Evolutionary conservation across 1,140 invertebrate species (phyloP), one percentile per base, ranked within the genome.

Genomic region (Lutraria rhynchaena): DNA sequence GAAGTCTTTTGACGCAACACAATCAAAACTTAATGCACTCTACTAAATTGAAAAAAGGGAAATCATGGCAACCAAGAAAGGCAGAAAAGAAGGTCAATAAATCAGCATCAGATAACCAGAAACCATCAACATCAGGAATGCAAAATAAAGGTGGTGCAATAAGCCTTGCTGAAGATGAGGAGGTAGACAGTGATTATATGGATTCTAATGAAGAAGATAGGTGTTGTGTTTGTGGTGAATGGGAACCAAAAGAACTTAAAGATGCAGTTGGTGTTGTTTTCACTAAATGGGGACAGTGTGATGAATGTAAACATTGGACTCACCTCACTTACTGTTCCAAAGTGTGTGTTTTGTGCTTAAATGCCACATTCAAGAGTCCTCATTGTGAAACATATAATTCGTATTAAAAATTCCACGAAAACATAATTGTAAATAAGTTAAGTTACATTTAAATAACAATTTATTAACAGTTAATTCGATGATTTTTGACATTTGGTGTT

Each of bases 221-320:
- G 17, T 76, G 73, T 41, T 76, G 63, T 67, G 63, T 78, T 1
- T 78, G 63, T 24, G n/a, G 44, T 7, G 67, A 55, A 22, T 65
- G 67, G 24, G n/a, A 19, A 22, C 63, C 75, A 67, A 44, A 46
- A 5, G n/a, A n/a, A 7, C 3, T 55, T 22, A 65, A 57, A 17
- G 9, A 33, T 3, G n/a, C n/a, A 19, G 13, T 37, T 24, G 27
- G 7, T 41, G 4, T 78, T n/a, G 33, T 24, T 4, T 27, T 69
- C 41, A 41, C 31, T 0, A 70, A 71, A 19, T 71, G 67, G 67
- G 67, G 27, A 5, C 53, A 81, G 44, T 71, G 77, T 61, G 77
- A 81, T 9, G 53, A 29, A 1, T 81, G 77, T 55, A 33, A 37
- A 0, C 77, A 80, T 22, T 80, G 76, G n/a, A n/a, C n/a, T n/a